These are phyloP conservation scores for Spisula solida DNA, from an alignment of 2,888 invertebrate genomes.

Conservation along the genomic window DNA sequence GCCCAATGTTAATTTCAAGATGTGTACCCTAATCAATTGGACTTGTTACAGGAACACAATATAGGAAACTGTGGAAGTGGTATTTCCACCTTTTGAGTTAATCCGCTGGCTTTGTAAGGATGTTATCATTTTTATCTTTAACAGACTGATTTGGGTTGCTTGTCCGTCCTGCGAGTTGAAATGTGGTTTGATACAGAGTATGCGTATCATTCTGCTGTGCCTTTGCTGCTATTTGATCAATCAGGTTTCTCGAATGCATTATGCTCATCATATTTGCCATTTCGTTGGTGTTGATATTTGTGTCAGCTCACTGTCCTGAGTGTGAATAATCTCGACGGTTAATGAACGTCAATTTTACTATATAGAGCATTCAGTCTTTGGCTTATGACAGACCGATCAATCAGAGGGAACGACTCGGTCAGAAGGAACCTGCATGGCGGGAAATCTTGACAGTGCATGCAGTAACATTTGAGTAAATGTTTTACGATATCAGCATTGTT, in stretches of 20 bases:
- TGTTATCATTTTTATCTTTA: neutral
- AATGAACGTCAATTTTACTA: no score
- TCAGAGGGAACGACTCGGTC: no score
- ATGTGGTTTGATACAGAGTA: conserved; percentile 15
- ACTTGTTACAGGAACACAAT: neutral
- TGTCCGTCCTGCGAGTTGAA: conserved; percentile 16
- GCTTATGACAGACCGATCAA: no score
- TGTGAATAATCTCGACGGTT: no score
- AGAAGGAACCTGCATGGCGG: no score
- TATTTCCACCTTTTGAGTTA: neutral
- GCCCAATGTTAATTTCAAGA: conserved; percentile 30
- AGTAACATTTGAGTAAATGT: no score
- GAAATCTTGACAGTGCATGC: no score
- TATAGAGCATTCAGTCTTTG: no score
- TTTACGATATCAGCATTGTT: no score
- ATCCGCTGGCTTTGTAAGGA: neutral
- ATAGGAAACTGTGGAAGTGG: neutral
- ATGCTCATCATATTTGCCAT: neutral
- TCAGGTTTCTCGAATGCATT: conserved; percentile 16
- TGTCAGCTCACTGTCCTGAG: no score
- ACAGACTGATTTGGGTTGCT: conserved; percentile 1
- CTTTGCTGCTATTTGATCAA: conserved; percentile 25
- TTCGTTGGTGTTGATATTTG: no score
- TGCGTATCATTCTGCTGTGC: conserved; percentile 22
- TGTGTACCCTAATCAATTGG: neutral